These are phyloP conservation scores for Cryptocephalus moraei DNA, from an alignment of 2,888 invertebrate genomes.

Conservation along the genomic window DNA sequence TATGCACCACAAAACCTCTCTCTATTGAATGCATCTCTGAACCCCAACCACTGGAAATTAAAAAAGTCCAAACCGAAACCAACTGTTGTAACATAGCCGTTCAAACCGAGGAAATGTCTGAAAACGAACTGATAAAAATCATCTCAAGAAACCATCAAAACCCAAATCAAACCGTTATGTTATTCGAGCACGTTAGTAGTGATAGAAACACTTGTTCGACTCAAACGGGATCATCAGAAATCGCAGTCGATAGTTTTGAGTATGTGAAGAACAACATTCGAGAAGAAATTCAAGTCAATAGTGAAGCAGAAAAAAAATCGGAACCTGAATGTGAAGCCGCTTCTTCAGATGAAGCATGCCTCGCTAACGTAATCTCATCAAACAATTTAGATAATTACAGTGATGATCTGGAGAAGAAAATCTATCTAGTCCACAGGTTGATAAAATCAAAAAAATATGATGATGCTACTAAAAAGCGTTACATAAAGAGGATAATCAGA, in stretches of 20 bases:
- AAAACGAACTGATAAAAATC: slow-evolving; percentile 5
- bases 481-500: slow-evolving; percentile 54
- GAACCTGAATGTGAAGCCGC: not conserved
- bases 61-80: slow-evolving; percentile 4
- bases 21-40: slow-evolving; percentile 22
- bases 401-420: slow-evolving; percentile 51
- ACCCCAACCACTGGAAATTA: not conserved
- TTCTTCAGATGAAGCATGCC: not conserved
- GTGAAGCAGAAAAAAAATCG: not conserved
- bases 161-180: slow-evolving; percentile 12
- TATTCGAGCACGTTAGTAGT: slow-evolving; percentile 9
- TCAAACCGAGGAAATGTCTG: slow-evolving; percentile 16
- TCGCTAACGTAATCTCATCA: slow-evolving; percentile 6
- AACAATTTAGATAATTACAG: not conserved
- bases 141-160: slow-evolving; percentile 1
- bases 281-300: slow-evolving; percentile 2
- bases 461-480: slow-evolving; percentile 47
- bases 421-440: slow-evolving; percentile 48
- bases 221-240: slow-evolving; percentile 14
- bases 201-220: slow-evolving; percentile 9
- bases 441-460: slow-evolving; percentile 50
- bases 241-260: slow-evolving; percentile 49
- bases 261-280: slow-evolving; percentile 32
- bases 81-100: slow-evolving; percentile 11
- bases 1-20: slow-evolving; percentile 25